Base-by-base conservation (phyloP, 2,797 vertebrate genomes). In the Siniperca obscura region DNA sequence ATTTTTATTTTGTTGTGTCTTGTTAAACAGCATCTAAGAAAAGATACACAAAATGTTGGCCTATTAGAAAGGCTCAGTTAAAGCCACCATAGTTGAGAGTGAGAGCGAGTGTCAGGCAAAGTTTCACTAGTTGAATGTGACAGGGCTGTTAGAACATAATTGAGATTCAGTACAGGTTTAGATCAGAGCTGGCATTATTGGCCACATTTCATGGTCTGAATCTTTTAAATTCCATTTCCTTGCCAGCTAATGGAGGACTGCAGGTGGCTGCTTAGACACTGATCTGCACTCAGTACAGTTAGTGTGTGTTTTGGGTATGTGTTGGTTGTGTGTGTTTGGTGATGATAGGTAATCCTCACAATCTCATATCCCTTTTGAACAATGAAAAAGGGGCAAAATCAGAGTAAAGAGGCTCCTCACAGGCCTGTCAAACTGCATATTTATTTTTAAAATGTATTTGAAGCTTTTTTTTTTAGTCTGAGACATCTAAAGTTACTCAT, bases 201-300 rank as follows among this genome's bases (percentile, higher is more conserved):
- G 86, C 72, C 83, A 86, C 90, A 93, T 93, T 90, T 92, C 91
- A 92, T 90, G 90, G 87, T 92, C 90, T 84, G 82, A 89, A 85
- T 91, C 89, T 84, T 86, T 86, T 88, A 85, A 90, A 87, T 89
- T 88, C 88, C 76, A 83, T 89, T 90, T 90, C 87, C 85, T 68
- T 81, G 64, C 74, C 83, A 69, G 70, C 81, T 91, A 87, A 89
- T 80, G 85, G 87, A 71, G 83, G 77, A 84, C 66, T 87, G 88
- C 87, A 88, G 84, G 86, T 82, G 86, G 67, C 86, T 83, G 83
- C 84, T 76, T n/a, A 89, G 84, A 90, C 82, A 83, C 74, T 70
- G 80, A 90, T 83, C 73, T 81, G 78, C 55, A 75, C 69, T 70
- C 70, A 40, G 73, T 66, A 40, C 53, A 14, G 16, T 67, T 64